A percentile compares a stretch with the other conserved stretches of the same genome.
Conservation (phyloP, 2,888 invertebrate species). For the Tipula helvola region DNA sequence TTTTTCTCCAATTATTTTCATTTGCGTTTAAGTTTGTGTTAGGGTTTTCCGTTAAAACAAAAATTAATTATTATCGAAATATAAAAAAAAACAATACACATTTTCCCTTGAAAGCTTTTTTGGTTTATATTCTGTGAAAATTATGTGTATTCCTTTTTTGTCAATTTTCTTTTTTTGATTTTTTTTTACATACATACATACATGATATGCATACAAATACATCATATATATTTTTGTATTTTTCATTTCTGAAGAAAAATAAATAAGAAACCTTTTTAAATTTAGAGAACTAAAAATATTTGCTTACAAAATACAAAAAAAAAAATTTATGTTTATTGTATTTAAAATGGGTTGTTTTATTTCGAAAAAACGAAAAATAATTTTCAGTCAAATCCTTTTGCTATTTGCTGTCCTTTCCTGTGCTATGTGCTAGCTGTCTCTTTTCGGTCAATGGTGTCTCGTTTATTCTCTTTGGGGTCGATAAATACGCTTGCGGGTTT, state of each 20-base stretch:
- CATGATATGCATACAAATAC: background rate
- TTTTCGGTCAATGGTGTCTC: too few species aligned
- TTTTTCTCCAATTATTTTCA: background rate
- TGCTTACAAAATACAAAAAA: background rate
- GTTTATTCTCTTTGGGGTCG: too few species aligned
- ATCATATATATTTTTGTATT: conserved; percentile 4
- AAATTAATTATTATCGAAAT: background rate
- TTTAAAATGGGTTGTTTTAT: background rate
- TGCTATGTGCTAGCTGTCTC: too few species aligned
- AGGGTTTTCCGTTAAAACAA: background rate
- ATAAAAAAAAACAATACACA: background rate
- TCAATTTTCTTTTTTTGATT: background rate
- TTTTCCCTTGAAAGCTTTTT: background rate
- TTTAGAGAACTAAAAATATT: background rate
- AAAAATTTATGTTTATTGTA: background rate
- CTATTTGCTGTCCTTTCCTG: too few species aligned
- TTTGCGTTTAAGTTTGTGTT: background rate
- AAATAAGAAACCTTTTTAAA: background rate
- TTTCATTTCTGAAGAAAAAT: background rate
- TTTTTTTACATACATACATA: background rate
- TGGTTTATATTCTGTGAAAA: background rate
- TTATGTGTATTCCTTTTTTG: background rate
- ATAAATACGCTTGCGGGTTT: too few species aligned
- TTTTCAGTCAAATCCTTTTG: too few species aligned
- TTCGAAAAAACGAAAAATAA: background rate